A percentile compares a stretch with the other conserved stretches of the same genome.
Conservation (phyloP, 2,797 vertebrate genomes). For the Danionella dracula region DNA sequence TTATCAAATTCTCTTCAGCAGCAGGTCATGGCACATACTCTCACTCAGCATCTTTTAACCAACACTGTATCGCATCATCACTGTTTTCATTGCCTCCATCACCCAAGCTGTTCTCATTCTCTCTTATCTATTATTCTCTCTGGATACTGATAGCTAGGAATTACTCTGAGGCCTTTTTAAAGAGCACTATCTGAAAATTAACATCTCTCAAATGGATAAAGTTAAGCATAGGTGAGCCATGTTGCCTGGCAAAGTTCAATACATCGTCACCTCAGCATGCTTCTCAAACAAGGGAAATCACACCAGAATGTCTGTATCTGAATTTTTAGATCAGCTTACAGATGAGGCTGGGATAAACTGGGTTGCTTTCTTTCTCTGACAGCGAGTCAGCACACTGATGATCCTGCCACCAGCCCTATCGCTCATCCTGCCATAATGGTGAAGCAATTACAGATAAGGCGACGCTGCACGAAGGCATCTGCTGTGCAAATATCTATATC, state of each 20-base stretch:
- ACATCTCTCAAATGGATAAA: slow-evolving; percentile 29
- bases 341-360: slow-evolving; percentile 16
- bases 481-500: slow-evolving; percentile 43
- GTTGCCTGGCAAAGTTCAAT: slow-evolving; percentile 1
- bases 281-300: background rate
- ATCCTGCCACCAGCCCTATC: slow-evolving; percentile 37
- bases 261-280: background rate
- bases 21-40: slow-evolving; percentile 32
- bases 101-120: slow-evolving; percentile 29
- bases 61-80: slow-evolving; percentile 36
- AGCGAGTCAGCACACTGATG: slow-evolving; percentile 33
- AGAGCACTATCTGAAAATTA: slow-evolving; percentile 38
- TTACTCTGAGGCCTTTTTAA: slow-evolving; percentile 40
- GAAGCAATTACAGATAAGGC: slow-evolving; percentile 50
- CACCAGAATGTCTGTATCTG: background rate
- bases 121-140: slow-evolving; percentile 48
- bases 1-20: slow-evolving; percentile 40
- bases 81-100: slow-evolving; percentile 31
- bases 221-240: slow-evolving; percentile 10
- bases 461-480: slow-evolving; percentile 33
- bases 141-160: slow-evolving; percentile 44
- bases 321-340: background rate
- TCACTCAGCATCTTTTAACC: slow-evolving; percentile 34
- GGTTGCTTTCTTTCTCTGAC: slow-evolving; percentile 22
- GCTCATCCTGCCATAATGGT: slow-evolving; percentile 42